Conservation (phyloP, 2,113 vertebrate genomes). For the Cyprinodon variegatus region DNA sequence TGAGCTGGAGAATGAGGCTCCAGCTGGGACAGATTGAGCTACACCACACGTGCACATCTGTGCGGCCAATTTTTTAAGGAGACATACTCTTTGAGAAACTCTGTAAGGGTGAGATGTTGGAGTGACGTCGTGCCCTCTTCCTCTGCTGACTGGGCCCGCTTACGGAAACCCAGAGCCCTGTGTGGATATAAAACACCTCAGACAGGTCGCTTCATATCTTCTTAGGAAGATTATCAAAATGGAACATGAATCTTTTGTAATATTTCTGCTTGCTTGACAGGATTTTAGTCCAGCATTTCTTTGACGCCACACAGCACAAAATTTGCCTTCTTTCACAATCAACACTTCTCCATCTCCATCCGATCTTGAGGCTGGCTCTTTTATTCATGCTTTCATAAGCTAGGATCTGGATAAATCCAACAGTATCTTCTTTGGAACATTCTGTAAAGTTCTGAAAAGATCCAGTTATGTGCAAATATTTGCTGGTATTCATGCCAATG, state of each 20-base stretch:
- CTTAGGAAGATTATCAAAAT: slow-evolving; percentile 17
- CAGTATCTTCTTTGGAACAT: neutral
- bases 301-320: neutral
- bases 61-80: slow-evolving; percentile 42
- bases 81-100: slow-evolving; percentile 85
- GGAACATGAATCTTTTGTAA: neutral
- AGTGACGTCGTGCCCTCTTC: slow-evolving; percentile 78
- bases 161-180: slow-evolving; percentile 83
- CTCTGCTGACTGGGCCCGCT: slow-evolving; percentile 81
- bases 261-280: too few species aligned
- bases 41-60: slow-evolving; percentile 67
- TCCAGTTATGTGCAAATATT: neutral
- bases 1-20: slow-evolving; percentile 29
- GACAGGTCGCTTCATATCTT: slow-evolving; percentile 33
- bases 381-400: neutral
- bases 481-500: neutral
- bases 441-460: neutral
- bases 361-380: neutral
- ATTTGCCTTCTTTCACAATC: neutral
- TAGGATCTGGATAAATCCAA: neutral
- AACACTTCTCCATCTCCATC: neutral
- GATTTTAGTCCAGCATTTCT: neutral
- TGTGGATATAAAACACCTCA: slow-evolving; percentile 77
- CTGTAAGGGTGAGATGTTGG: slow-evolving; percentile 81
- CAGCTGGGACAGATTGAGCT: slow-evolving; percentile 49